Conservation (phyloP, 2,797 vertebrate species). For the Rhinichthys osculus region DNA sequence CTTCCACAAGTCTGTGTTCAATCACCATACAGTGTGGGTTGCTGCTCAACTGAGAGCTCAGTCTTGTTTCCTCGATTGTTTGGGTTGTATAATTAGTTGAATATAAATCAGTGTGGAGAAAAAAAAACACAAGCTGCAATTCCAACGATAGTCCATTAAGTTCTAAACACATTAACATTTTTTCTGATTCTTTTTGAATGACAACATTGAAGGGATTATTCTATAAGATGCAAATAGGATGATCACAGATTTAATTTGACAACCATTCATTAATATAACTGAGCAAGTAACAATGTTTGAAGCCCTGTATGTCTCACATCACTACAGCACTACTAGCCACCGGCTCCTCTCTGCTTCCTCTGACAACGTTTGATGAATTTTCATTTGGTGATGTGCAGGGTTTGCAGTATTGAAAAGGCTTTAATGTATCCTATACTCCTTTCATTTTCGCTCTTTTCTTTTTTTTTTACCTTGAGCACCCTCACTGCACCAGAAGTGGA, state of each 20-base stretch:
- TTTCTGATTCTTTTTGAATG: not conserved
- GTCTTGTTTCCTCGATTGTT: slow-evolving; percentile 26
- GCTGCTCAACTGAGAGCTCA: slow-evolving; percentile 29
- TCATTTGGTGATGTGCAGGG: slow-evolving; percentile 36
- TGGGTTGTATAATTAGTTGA: slow-evolving; percentile 46
- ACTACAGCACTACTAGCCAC: slow-evolving; percentile 17
- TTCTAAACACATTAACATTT: slow-evolving; percentile 9
- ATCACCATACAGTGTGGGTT: slow-evolving; percentile 32
- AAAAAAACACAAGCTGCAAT: slow-evolving; percentile 25
- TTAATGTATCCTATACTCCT: slow-evolving; percentile 29
- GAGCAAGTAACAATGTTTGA: slow-evolving; percentile 19
- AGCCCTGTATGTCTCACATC: not conserved
- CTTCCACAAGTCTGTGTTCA: slow-evolving; percentile 33
- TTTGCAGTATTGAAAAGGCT: slow-evolving; percentile 38
- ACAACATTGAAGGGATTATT: slow-evolving; percentile 40
- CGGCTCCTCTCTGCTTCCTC: slow-evolving; percentile 3
- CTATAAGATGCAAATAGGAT: slow-evolving; percentile 49
- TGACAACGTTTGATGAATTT: slow-evolving; percentile 40
- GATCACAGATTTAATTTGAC: slow-evolving; percentile 51
- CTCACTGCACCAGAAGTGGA: slow-evolving; percentile 22
- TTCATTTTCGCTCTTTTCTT: not conserved
- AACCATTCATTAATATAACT: slow-evolving; percentile 36
- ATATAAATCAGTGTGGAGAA: slow-evolving; percentile 20
- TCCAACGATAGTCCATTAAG: not conserved
- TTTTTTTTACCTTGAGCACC: slow-evolving; percentile 24